phyloP scores from a whole-genome alignment of 30 jellyfish, hydroid and myxozoan genomes.

The Phacellophora camtschatica region DNA sequence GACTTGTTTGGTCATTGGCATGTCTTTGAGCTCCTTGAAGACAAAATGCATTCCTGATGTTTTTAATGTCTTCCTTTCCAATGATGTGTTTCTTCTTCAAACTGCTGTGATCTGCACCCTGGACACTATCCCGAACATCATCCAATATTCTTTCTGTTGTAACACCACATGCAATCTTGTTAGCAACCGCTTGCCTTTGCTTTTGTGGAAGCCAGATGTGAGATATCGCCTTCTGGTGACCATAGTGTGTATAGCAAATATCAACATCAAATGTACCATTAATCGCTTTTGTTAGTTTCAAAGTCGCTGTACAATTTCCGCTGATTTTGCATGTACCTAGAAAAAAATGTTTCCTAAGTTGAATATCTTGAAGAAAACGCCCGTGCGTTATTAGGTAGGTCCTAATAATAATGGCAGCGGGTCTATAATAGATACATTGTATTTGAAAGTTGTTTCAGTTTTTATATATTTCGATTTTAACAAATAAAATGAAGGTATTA shows the following conservation, averaged over 20 bases:
- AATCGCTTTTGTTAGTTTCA: background rate
- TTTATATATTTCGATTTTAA: too few relatives aligned
- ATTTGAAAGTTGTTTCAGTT: too few relatives aligned
- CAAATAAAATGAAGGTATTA: too few relatives aligned
- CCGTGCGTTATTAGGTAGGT: too few relatives aligned
- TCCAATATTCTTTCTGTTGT: conserved; percentile 35
- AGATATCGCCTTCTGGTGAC: background rate
- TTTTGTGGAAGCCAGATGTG: background rate
- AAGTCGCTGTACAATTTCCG: background rate
- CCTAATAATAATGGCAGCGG: too few relatives aligned
- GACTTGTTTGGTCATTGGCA: conserved; percentile 9
- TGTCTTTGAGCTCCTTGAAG: background rate
- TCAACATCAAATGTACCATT: background rate
- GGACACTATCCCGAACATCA: conserved; percentile 25
- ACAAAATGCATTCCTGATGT: background rate
- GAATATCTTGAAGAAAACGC: too few relatives aligned
- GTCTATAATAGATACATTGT: too few relatives aligned
- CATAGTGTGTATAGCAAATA: background rate
- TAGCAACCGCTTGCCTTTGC: conserved; percentile 18
- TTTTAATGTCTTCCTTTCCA: background rate
- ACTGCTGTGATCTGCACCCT: too few relatives aligned
- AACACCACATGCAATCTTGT: conserved; percentile 39
- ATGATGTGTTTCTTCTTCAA: background rate
- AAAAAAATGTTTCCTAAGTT: too few relatives aligned
- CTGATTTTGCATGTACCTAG: background rate